phyloP scores from a whole-genome alignment of 1,140 invertebrate genomes.

The Tetranychus urticae region DNA sequence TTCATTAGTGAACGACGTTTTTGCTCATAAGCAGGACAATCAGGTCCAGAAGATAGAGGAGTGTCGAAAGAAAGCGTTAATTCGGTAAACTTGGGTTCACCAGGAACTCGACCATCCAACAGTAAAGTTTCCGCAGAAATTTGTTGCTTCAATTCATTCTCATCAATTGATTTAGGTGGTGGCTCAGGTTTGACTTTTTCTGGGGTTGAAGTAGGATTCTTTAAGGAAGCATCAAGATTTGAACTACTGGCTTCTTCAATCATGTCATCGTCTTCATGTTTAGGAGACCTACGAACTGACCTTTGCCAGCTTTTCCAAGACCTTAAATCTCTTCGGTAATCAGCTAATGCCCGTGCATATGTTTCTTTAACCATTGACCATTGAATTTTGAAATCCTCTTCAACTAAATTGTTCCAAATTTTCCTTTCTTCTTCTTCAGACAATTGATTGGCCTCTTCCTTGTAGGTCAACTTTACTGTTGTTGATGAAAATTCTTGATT shows the following conservation, averaged over 20 bases:
- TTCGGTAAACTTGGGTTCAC: slow-evolving; percentile 6
- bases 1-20: background rate
- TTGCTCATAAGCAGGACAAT: background rate
- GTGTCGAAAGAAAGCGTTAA: background rate
- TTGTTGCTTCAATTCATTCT: background rate
- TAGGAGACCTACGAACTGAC: background rate
- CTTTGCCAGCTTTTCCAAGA: background rate
- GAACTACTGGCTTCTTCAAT: background rate
- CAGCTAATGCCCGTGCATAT: background rate
- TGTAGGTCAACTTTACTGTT: background rate
- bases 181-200: background rate
- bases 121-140: background rate
- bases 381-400: background rate
- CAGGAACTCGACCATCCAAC: slow-evolving; percentile 4
- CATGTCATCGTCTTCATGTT: background rate
- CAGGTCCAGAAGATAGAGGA: background rate
- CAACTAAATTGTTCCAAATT: background rate
- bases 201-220: background rate
- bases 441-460: background rate
- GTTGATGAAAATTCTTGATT: background rate
- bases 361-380: background rate
- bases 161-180: background rate
- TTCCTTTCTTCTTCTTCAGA: background rate
- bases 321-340: background rate
- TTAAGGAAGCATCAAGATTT: background rate